Conservation (phyloP, 2,888 invertebrate species). For the Meganola albula region DNA sequence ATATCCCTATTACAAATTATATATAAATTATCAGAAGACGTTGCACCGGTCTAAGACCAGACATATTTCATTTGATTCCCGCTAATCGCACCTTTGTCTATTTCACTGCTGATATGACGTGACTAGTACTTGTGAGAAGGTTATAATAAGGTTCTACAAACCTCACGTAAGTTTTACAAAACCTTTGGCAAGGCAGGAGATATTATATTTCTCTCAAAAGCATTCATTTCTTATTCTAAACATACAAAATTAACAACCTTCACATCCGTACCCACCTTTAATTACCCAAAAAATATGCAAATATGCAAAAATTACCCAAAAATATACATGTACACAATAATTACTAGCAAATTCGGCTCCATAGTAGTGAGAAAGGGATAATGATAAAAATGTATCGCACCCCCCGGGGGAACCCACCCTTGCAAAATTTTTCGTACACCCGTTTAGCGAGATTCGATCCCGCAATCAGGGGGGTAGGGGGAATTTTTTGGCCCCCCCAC, state of each 20-base stretch:
- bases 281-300: slow-evolving; percentile 24
- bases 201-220: no score
- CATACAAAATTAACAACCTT: neutral
- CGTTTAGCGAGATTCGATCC: slow-evolving; percentile 75
- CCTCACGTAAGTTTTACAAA: no score
- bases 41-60: no score
- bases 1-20: no score
- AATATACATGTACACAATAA: slow-evolving; percentile 48
- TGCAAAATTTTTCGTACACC: slow-evolving; percentile 59
- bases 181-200: no score
- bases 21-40: no score
- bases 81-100: no score
- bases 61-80: no score
- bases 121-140: no score
- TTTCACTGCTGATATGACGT: no score
- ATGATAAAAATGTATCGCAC: slow-evolving; percentile 72
- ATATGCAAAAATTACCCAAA: slow-evolving; percentile 26
- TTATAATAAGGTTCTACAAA: no score
- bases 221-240: no score
- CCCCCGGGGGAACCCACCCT: slow-evolving; percentile 42
- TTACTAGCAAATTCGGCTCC: slow-evolving; percentile 55
- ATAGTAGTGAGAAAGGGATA: slow-evolving; percentile 70
- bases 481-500: slow-evolving; percentile 59
- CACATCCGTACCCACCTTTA: neutral
- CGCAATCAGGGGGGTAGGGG: slow-evolving; percentile 66